Conservation (phyloP, 1,140 invertebrate species). For the Spodoptera frugiperda region DNA sequence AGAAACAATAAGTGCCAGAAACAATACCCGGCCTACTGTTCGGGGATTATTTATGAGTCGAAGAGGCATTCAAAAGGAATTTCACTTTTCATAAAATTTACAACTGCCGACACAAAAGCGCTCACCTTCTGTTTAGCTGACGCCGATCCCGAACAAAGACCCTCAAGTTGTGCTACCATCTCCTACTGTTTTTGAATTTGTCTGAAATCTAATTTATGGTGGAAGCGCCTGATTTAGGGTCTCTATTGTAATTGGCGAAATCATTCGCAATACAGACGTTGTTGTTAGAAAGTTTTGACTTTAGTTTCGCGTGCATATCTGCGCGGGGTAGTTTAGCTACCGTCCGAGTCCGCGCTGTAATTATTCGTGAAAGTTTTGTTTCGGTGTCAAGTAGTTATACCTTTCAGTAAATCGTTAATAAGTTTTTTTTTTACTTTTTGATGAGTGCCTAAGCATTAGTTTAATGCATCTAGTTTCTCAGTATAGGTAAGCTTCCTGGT, state of each 20-base stretch:
- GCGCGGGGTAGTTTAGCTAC: slow-evolving; percentile 56
- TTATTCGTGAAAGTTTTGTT: slow-evolving; percentile 30
- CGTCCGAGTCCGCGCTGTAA: slow-evolving; percentile 42
- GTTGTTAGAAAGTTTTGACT: slow-evolving; percentile 56
- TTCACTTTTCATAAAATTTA: slow-evolving; percentile 86
- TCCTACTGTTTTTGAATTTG: slow-evolving; percentile 85
- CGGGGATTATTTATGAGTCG: slow-evolving; percentile 82
- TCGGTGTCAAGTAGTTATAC: slow-evolving; percentile 23
- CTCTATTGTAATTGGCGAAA: slow-evolving; percentile 79
- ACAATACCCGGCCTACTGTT: slow-evolving; percentile 82
- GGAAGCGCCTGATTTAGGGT: slow-evolving; percentile 74
- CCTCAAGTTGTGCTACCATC: slow-evolving; percentile 81
- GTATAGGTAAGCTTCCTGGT: slow-evolving; percentile 24
- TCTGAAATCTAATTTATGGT: slow-evolving; percentile 80
- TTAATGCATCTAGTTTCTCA: background rate
- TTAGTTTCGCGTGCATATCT: slow-evolving; percentile 69
- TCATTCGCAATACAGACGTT: slow-evolving; percentile 66
- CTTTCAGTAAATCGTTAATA: background rate
- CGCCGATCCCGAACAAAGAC: slow-evolving; percentile 78
- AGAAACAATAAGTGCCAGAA: slow-evolving; percentile 83
- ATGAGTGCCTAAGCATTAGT: background rate
- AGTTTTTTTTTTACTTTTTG: too few species aligned
- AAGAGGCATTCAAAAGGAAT: slow-evolving; percentile 83
- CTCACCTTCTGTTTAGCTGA: slow-evolving; percentile 85
- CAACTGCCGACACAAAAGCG: slow-evolving; percentile 80